phyloP scores from a whole-genome alignment of 2,888 invertebrate genomes.

The Notodonta dromedarius region DNA sequence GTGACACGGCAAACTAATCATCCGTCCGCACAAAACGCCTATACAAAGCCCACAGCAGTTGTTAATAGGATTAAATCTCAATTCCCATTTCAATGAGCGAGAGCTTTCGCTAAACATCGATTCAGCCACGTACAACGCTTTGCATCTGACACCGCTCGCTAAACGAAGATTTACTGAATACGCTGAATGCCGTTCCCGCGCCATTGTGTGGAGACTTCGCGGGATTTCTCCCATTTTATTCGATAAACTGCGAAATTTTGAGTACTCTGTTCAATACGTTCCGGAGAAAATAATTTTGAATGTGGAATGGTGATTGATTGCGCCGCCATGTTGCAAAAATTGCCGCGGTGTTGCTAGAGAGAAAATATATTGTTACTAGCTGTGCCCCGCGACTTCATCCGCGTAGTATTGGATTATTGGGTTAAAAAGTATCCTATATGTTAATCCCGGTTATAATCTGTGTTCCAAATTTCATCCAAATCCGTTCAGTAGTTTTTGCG shows the following conservation, averaged over 20 bases:
- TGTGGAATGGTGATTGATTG: constrained; percentile 44
- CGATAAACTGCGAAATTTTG: constrained; percentile 36
- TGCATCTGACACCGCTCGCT: constrained; percentile 50
- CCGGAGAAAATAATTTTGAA: constrained; percentile 42
- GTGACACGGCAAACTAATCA: constrained; percentile 4
- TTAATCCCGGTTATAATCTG: too few relatives aligned
- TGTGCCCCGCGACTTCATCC: too few relatives aligned
- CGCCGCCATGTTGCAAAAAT: constrained; percentile 31
- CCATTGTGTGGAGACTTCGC: constrained; percentile 36
- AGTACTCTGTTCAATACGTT: constrained; percentile 25
- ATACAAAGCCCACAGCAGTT: constrained; percentile 34
- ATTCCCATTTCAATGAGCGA: constrained; percentile 46
- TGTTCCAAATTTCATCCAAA: too few relatives aligned
- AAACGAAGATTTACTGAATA: constrained; percentile 54
- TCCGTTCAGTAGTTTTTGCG: too few relatives aligned
- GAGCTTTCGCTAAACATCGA: constrained; percentile 43
- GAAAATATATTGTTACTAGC: too few relatives aligned
- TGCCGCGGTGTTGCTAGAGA: background rate
- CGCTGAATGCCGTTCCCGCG: constrained; percentile 36
- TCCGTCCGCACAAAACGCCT: constrained; percentile 10
- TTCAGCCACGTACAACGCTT: constrained; percentile 36
- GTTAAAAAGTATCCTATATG: too few relatives aligned
- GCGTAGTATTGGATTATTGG: too few relatives aligned
- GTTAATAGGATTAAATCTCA: constrained; percentile 41
- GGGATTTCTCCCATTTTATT: constrained; percentile 39